phyloP scores from a whole-genome alignment of 2,888 invertebrate genomes.

The Spicauda simplicius region DNA sequence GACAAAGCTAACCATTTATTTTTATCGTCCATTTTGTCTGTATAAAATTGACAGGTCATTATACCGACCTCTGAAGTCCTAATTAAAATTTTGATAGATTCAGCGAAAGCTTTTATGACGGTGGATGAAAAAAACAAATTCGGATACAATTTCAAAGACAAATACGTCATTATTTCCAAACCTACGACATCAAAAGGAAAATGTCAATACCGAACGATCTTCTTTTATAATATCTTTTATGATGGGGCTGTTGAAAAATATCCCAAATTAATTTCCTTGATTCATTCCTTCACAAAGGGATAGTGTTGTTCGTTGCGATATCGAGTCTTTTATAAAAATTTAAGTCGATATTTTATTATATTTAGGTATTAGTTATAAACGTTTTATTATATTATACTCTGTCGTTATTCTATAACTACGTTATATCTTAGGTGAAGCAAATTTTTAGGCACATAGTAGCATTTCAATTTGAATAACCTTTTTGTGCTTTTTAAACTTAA shows the following conservation, averaged over 20 bases:
- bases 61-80: conserved; percentile 28
- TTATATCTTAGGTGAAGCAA: no score
- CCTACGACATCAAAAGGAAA: conserved; percentile 66
- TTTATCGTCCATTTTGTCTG: conserved; percentile 15
- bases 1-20: conserved; percentile 6
- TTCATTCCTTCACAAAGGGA: conserved; percentile 66
- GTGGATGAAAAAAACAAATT: conserved; percentile 45
- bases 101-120: conserved; percentile 25
- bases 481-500: no score
- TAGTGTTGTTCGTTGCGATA: conserved; percentile 7
- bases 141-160: conserved; percentile 69
- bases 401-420: no score
- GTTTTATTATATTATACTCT: no score
- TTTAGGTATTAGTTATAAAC: no score
- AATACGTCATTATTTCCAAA: conserved; percentile 71
- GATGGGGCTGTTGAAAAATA: conserved; percentile 56
- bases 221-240: conserved; percentile 54
- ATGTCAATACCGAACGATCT: conserved; percentile 65
- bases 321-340: background rate
- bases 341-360: background rate
- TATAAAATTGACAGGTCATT: conserved; percentile 34
- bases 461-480: no score
- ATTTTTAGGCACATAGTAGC: no score
- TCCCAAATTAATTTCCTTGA: conserved; percentile 78
- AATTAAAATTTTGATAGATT: conserved; percentile 34